phyloP scores from a whole-genome alignment of 1,140 invertebrate species.

The Drosophila nikananu region DNA sequence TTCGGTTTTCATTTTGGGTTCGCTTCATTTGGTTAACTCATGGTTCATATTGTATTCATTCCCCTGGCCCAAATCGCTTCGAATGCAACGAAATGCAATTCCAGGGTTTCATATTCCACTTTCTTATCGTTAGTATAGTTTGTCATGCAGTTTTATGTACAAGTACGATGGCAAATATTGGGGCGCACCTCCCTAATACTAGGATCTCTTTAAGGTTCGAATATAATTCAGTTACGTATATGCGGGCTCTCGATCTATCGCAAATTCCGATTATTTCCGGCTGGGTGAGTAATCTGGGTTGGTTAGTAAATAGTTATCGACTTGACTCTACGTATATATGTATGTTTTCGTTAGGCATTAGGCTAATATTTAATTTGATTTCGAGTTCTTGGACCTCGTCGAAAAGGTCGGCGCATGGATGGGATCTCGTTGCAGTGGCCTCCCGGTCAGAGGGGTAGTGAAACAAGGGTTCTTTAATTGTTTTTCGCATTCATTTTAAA shows the following conservation, averaged over 20 bases:
- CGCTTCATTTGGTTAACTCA: slow-evolving; percentile 27
- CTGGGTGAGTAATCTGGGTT: slow-evolving; percentile 52
- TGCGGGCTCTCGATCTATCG: slow-evolving; percentile 53
- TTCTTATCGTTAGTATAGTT: slow-evolving; percentile 45
- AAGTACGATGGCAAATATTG: slow-evolving; percentile 59
- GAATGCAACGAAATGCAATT: slow-evolving; percentile 18
- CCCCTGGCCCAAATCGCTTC: slow-evolving; percentile 39
- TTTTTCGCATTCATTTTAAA: slow-evolving; percentile 77
- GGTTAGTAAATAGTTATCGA: slow-evolving; percentile 59
- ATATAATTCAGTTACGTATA: slow-evolving; percentile 82
- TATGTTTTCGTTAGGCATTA: slow-evolving; percentile 58
- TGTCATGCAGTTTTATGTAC: slow-evolving; percentile 66
- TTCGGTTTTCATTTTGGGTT: slow-evolving; percentile 39
- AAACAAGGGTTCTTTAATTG: slow-evolving; percentile 63
- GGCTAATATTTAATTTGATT: slow-evolving; percentile 55
- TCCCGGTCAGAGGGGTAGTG: slow-evolving; percentile 32
- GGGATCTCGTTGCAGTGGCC: slow-evolving; percentile 67
- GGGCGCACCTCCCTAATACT: slow-evolving; percentile 34
- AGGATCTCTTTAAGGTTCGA: slow-evolving; percentile 63
- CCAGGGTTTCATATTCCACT: slow-evolving; percentile 10
- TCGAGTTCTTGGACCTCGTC: slow-evolving; percentile 50
- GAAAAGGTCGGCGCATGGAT: slow-evolving; percentile 62
- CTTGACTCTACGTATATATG: slow-evolving; percentile 75
- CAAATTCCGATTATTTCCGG: slow-evolving; percentile 35
- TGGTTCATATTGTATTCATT: slow-evolving; percentile 36